These are phyloP conservation scores for Chouioia cunea DNA, from an alignment of 2,888 invertebrate species.

Conservation along the genomic window DNA sequence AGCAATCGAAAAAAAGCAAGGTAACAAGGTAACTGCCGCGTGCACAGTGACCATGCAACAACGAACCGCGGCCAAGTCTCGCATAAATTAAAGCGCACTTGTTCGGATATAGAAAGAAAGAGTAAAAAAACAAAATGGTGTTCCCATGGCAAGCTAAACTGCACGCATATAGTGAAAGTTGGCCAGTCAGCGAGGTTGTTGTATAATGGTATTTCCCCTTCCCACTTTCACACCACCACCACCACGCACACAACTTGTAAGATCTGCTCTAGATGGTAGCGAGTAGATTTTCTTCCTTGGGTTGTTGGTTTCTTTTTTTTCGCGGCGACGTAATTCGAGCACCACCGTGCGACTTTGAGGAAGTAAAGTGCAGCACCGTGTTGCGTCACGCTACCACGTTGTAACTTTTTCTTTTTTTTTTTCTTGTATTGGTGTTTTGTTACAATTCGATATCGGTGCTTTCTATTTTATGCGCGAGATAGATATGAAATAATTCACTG, in stretches of 20 bases:
- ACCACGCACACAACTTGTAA: not conserved
- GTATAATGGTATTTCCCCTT: no score
- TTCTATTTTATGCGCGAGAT: not conserved
- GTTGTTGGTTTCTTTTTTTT: slow-evolving; percentile 6
- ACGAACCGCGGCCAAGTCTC: not conserved
- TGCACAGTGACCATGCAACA: no score
- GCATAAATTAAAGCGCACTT: slow-evolving; percentile 22
- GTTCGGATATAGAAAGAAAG: no score
- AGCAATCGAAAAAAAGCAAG: no score
- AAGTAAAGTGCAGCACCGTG: not conserved
- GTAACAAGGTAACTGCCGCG: no score
- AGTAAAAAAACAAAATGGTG: no score
- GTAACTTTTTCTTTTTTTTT: no score
- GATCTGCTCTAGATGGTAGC: slow-evolving; percentile 15
- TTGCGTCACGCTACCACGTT: not conserved
- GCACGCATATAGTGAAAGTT: slow-evolving; percentile 24
- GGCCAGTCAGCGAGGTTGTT: not conserved
- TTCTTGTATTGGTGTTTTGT: no score
- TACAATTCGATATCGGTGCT: not conserved
- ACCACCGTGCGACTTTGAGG: slow-evolving; percentile 7
- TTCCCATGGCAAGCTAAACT: not conserved
- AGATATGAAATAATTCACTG: slow-evolving; percentile 24
- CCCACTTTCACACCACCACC: not conserved
- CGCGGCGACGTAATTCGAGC: not conserved
- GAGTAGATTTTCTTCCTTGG: not conserved